These are phyloP conservation scores for Agelas oroides DNA, from an alignment of 37 sponge, comb jelly and placozoan genomes.

Conservation along the genomic window DNA sequence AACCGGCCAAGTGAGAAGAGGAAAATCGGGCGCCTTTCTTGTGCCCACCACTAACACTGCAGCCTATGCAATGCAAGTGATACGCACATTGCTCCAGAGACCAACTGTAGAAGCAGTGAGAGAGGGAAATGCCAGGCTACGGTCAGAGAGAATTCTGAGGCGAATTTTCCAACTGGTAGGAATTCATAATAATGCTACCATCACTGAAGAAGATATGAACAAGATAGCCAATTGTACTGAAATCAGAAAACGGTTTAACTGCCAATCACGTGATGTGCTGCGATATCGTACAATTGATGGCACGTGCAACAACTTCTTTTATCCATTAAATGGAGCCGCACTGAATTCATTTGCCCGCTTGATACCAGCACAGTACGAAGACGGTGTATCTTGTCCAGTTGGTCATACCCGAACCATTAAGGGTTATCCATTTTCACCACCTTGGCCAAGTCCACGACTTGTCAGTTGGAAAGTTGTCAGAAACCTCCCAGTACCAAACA, in stretches of 20 bases:
- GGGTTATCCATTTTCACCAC: conserved; percentile 31
- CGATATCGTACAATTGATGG: conserved; percentile 81
- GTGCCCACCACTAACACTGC: background rate
- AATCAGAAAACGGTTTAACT: background rate
- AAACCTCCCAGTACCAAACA: background rate
- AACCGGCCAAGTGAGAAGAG: too few relatives aligned
- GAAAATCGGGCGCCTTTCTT: background rate
- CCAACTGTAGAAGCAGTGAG: background rate
- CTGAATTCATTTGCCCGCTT: conserved; percentile 44
- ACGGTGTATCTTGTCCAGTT: conserved; percentile 53
- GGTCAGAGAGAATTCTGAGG: conserved; percentile 15
- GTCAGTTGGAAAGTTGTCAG: conserved; percentile 66
- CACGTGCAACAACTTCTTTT: conserved; percentile 88
- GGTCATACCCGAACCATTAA: conserved; percentile 23
- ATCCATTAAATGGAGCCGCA: conserved; percentile 66
- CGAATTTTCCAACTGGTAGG: background rate
- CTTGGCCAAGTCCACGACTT: conserved; percentile 75
- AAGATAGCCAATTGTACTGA: conserved; percentile 25
- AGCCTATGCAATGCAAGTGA: background rate
- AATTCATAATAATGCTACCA: background rate
- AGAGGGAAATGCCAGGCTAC: conserved; percentile 24
- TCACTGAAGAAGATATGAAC: conserved; percentile 12
- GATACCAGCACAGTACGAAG: conserved; percentile 70
- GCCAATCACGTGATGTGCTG: conserved; percentile 6
- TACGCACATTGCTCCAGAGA: background rate